These are phyloP conservation scores for Alloplasta piceator DNA, from an alignment of 2,888 invertebrate genomes.

Conservation along the genomic window DNA sequence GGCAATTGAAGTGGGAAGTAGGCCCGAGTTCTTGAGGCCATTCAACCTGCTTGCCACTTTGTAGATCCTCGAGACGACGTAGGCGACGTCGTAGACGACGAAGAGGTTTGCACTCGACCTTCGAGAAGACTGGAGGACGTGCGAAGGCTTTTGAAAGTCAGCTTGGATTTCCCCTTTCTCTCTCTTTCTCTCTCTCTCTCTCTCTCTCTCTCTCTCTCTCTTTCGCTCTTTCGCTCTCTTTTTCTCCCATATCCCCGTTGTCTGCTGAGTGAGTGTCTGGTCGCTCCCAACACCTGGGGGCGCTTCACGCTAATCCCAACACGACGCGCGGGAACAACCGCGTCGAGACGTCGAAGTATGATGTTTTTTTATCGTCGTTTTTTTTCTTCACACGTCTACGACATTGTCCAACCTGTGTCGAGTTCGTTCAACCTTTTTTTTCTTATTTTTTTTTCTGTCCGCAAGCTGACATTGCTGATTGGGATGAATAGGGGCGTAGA, in stretches of 20 bases:
- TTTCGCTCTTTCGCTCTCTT: no score
- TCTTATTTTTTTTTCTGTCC: conserved; percentile 8
- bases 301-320: conserved; percentile 45
- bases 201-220: conserved; percentile 34
- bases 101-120: conserved; percentile 76
- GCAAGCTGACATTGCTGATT: conserved; percentile 48
- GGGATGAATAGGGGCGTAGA: conserved; percentile 3
- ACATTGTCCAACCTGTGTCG: conserved; percentile 47
- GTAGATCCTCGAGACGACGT: conserved; percentile 72
- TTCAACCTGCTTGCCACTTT: conserved; percentile 69
- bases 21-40: conserved; percentile 63
- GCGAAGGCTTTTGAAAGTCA: conserved; percentile 66
- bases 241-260: conserved; percentile 54
- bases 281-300: conserved; percentile 62
- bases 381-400: conserved; percentile 47
- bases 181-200: conserved; percentile 36
- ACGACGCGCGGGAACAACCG: conserved; percentile 23
- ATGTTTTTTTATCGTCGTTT: background rate
- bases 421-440: conserved; percentile 76
- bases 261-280: conserved; percentile 66
- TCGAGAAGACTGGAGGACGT: conserved; percentile 68
- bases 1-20: conserved; percentile 22
- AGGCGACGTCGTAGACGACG: conserved; percentile 56
- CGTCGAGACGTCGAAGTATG: conserved; percentile 6
- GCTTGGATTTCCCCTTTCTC: conserved; percentile 35